phyloP scores from a whole-genome alignment of 2,797 vertebrate species.

The Sylvia borin region DNA sequence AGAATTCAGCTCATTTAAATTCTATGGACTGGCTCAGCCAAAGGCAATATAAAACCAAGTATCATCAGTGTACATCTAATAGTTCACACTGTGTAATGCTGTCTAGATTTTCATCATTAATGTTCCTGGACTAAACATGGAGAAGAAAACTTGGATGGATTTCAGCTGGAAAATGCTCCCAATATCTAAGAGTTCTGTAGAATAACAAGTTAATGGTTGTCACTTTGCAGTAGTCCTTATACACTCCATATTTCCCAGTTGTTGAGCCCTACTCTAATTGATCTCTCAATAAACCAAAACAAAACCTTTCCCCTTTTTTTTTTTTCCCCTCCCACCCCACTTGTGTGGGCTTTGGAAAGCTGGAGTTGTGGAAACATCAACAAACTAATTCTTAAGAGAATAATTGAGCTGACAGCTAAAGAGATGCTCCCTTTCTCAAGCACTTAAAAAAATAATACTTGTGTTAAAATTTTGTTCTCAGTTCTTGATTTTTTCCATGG shows the following conservation, averaged over 20 bases:
- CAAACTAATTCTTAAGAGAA: slow-evolving; percentile 15
- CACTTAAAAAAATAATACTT: not conserved
- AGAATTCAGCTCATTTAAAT: slow-evolving; percentile 56
- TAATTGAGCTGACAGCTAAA: slow-evolving; percentile 1
- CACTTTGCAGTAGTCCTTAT: slow-evolving; percentile 47
- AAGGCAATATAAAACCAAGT: slow-evolving; percentile 71
- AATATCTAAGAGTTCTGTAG: slow-evolving; percentile 51
- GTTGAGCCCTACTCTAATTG: not conserved
- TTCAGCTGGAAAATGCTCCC: slow-evolving; percentile 70
- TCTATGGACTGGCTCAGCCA: slow-evolving; percentile 61
- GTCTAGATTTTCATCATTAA: slow-evolving; percentile 77
- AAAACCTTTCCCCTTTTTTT: not conserved
- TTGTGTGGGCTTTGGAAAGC: slow-evolving; percentile 18
- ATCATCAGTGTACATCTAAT: slow-evolving; percentile 57
- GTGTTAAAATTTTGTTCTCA: not conserved
- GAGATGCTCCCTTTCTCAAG: not conserved
- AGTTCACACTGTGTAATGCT: slow-evolving; percentile 71
- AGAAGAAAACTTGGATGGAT: slow-evolving; percentile 58
- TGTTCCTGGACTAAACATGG: slow-evolving; percentile 63
- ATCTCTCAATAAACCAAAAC: not conserved
- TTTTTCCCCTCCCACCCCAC: not conserved
- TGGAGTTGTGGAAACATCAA: not conserved
- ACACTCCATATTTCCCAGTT: slow-evolving; percentile 14
- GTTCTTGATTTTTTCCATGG: not conserved
- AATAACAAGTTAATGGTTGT: slow-evolving; percentile 59